These are phyloP conservation scores for Cetoscarus ocellatus DNA, from an alignment of 2,797 vertebrate genomes.

Conservation along the genomic window DNA sequence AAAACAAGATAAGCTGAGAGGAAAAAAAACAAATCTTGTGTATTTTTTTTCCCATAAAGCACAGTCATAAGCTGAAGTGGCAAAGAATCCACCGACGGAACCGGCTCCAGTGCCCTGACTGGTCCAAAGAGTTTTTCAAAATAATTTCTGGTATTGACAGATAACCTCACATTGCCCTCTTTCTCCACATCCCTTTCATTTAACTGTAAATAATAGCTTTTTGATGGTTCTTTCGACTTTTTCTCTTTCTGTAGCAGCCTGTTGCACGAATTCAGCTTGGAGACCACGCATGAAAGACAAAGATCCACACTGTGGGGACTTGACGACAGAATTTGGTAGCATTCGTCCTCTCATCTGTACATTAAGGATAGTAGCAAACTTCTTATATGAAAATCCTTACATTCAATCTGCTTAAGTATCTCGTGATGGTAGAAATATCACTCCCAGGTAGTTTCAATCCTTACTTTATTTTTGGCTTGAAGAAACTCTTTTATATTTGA, in stretches of 20 bases:
- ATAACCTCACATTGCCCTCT: too few relatives aligned
- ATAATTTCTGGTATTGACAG: too few relatives aligned
- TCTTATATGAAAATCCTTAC: neutral
- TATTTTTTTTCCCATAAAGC: neutral
- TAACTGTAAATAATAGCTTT: neutral
- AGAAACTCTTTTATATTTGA: neutral
- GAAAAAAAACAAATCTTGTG: conserved; percentile 24
- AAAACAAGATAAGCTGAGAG: conserved; percentile 43
- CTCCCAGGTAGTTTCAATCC: neutral
- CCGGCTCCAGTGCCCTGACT: neutral
- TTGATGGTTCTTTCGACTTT: too few relatives aligned
- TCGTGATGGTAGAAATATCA: neutral
- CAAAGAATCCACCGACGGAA: neutral
- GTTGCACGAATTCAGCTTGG: too few relatives aligned
- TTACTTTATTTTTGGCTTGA: neutral
- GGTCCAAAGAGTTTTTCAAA: neutral
- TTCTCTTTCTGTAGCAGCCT: neutral
- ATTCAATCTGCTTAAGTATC: neutral
- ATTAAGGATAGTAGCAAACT: too few relatives aligned
- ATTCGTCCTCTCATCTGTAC: too few relatives aligned
- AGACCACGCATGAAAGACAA: too few relatives aligned
- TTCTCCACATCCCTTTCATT: too few relatives aligned
- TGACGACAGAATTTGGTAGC: too few relatives aligned
- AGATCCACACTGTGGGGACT: too few relatives aligned
- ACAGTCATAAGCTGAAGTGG: neutral